A percentile compares a stretch with the other conserved stretches of the same genome.
These are phyloP conservation scores for Xylocampa areola DNA, from an alignment of 2,888 invertebrate genomes.

Conservation along the genomic window DNA sequence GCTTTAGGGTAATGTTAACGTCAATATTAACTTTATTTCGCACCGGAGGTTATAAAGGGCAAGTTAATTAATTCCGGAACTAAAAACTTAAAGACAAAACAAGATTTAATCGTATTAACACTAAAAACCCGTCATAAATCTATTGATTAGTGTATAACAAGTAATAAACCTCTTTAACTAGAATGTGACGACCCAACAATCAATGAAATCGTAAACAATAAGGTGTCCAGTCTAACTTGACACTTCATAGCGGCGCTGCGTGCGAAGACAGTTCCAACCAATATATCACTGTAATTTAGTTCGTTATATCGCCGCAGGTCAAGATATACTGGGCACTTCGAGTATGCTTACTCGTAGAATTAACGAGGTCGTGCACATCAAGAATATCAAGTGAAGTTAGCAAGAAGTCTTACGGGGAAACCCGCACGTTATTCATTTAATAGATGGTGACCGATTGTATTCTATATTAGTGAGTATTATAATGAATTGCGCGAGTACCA, in stretches of 20 bases:
- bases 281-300: background rate
- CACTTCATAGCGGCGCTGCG: background rate
- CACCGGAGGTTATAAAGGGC: too few relatives aligned
- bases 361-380: background rate
- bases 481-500: too few relatives aligned
- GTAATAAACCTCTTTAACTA: slow-evolving; percentile 17
- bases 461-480: background rate
- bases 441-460: slow-evolving; percentile 3
- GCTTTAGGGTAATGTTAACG: too few relatives aligned
- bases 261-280: background rate
- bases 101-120: background rate
- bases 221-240: background rate
- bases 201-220: background rate
- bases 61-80: too few relatives aligned
- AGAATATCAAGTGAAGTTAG: background rate
- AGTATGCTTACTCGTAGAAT: background rate
- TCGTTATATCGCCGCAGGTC: background rate
- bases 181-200: background rate
- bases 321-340: background rate
- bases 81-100: too few relatives aligned
- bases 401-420: slow-evolving; percentile 6
- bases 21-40: too few relatives aligned
- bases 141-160: background rate
- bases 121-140: background rate
- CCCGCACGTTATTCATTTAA: slow-evolving; percentile 13